Base-by-base conservation (phyloP, 1,140 invertebrate genomes). In the Drosophila kohkoa region DNA sequence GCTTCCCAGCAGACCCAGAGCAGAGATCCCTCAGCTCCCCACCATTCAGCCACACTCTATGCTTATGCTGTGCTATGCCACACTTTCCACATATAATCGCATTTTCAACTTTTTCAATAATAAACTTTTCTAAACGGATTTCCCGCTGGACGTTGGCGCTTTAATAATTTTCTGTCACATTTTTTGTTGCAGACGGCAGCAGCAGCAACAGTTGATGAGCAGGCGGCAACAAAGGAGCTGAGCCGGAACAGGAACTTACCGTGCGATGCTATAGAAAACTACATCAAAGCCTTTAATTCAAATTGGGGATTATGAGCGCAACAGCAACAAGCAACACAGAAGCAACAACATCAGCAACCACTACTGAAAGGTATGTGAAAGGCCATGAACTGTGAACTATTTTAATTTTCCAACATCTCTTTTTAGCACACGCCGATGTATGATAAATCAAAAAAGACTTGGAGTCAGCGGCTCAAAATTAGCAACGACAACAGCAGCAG, bases 391-490 rank as follows among this genome's bases (percentile, higher is more conserved):
- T 71, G 30, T 57, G 15, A 48, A 45, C 48, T 71, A 43, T 15
- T 3, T 32, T 1, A 15, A 64, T 32, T 51, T 51, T 57, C 43
- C 1, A 10, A 16, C n/a, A n/a, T 30, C 6, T 30, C 20, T 5
- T 60, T 82, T 28, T 73, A 83, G 51, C 54, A 66, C 64, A 74
- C 51, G 30, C 87, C 86, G 76, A 92, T 92, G 82, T 93, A 93
- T 91, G 92, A 93, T 71, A 93, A 93, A 82, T 92, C 90, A 73
- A 93, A 93, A 79, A 93, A 93, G 90, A 92, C 92, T 72, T 93
- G 93, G 93, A 93, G 92, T 85, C 92, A 93, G 79, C 89, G 92
- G 67, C 88, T 93, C 75, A 93, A 93, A 75, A 90, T 93, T 57
- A 81, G 78, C 55, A 92, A 85, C 72, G 76, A 93, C 92, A 78